Evolutionary conservation across 2,888 invertebrate species (phyloP).

Genomic region (Orchesella flavescens): DNA sequence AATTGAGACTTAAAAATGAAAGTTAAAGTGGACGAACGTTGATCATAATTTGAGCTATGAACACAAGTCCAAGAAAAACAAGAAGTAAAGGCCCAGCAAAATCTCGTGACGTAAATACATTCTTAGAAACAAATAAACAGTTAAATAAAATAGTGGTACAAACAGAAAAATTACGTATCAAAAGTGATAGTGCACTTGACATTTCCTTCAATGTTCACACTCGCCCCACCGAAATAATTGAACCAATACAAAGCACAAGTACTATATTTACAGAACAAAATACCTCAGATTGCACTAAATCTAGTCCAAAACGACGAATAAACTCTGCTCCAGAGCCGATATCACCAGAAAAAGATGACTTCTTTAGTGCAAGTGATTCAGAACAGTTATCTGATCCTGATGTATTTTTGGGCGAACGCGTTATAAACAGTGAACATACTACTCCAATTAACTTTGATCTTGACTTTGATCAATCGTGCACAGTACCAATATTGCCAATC

Average conservation of each 20-base stretch:
- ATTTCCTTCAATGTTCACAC: background rate
- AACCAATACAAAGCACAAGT: background rate
- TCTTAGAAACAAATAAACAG: background rate
- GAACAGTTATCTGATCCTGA: background rate
- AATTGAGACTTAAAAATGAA: background rate
- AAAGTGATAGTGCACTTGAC: slow-evolving; percentile 5
- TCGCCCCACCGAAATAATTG: background rate
- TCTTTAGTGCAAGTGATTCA: too few relatives aligned
- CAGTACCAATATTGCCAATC: background rate
- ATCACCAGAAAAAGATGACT: background rate
- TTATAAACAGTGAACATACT: background rate
- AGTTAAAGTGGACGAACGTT: too few relatives aligned
- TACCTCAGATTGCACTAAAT: background rate
- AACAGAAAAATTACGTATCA: background rate
- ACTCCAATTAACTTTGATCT: background rate
- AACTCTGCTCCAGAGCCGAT: background rate
- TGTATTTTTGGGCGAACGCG: background rate
- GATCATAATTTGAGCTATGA: background rate
- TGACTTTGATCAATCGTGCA: background rate
- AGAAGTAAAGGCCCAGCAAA: background rate
- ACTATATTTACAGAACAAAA: too few relatives aligned
- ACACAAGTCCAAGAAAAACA: background rate
- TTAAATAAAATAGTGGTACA: background rate
- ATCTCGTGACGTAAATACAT: background rate
- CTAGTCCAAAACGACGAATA: background rate